These are phyloP conservation scores for Crossaster papposus DNA, from an alignment of 53 echinoderm and acorn worm genomes.

Conservation along the genomic window DNA sequence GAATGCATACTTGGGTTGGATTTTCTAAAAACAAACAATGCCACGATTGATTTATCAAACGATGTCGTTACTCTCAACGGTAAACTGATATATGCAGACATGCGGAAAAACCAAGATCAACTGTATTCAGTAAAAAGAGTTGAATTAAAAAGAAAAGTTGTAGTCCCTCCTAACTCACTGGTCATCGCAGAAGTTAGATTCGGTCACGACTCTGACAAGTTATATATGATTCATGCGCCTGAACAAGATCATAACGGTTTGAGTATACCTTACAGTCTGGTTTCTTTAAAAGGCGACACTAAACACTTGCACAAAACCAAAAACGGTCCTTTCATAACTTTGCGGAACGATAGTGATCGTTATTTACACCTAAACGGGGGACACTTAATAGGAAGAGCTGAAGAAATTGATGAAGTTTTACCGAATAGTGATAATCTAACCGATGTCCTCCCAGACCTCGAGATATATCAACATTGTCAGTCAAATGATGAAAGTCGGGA, in stretches of 20 bases:
- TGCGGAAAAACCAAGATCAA: slow-evolving; percentile 23
- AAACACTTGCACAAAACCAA: background rate
- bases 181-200: background rate
- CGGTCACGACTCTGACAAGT: background rate
- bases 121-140: slow-evolving; percentile 25
- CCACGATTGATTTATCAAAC: background rate
- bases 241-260: slow-evolving; percentile 16
- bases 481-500: background rate
- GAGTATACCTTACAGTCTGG: slow-evolving; percentile 18
- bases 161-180: slow-evolving; percentile 16
- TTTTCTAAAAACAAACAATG: slow-evolving; percentile 4
- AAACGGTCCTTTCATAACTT: background rate
- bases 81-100: background rate
- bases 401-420: background rate
- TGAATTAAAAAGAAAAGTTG: background rate
- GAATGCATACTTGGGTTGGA: slow-evolving; percentile 24
- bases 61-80: slow-evolving; percentile 4
- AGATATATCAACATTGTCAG: background rate
- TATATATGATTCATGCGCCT: slow-evolving; percentile 20
- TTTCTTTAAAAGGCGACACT: background rate
- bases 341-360: slow-evolving; percentile 25
- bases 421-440: background rate
- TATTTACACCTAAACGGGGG: slow-evolving; percentile 3
- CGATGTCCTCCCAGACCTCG: background rate
- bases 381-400: background rate